These are phyloP conservation scores for Allacma fusca DNA, from an alignment of 2,888 invertebrate species.

Conservation along the genomic window DNA sequence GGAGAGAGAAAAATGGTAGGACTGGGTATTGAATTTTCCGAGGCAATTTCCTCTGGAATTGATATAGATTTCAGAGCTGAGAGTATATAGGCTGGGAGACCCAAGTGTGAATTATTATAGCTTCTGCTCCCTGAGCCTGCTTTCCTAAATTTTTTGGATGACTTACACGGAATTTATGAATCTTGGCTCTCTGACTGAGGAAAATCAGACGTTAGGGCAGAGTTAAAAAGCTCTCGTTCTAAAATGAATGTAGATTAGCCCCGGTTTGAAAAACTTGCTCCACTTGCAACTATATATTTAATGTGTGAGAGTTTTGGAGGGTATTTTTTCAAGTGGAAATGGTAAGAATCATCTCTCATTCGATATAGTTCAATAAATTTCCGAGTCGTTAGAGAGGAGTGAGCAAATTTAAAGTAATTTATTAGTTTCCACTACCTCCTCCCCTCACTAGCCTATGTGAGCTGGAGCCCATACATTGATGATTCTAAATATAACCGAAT, in stretches of 20 bases:
- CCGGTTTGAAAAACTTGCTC: no score
- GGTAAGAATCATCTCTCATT: conserved; percentile 4
- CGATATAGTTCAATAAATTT: conserved; percentile 9
- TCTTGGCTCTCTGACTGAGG: no score
- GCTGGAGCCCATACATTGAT: not conserved
- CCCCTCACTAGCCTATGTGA: not conserved
- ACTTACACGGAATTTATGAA: no score
- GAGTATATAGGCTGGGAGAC: not conserved
- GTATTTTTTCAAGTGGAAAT: not conserved
- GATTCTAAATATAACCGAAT: not conserved
- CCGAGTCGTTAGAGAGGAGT: conserved; percentile 1
- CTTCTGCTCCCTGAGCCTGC: not conserved
- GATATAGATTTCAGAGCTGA: not conserved
- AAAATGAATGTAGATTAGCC: no score
- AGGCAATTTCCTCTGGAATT: not conserved
- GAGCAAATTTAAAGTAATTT: conserved; percentile 16
- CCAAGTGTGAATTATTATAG: not conserved
- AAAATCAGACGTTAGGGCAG: no score
- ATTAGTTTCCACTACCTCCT: not conserved
- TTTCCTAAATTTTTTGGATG: not conserved
- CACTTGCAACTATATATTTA: no score
- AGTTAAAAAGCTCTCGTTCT: no score
- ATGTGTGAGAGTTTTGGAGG: no score
- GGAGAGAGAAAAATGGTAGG: not conserved
- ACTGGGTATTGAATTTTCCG: not conserved